Evolutionary conservation across 2,113 vertebrate species (phyloP), one percentile per base, ranked within the genome.

Genomic region (Tyto alba): DNA sequence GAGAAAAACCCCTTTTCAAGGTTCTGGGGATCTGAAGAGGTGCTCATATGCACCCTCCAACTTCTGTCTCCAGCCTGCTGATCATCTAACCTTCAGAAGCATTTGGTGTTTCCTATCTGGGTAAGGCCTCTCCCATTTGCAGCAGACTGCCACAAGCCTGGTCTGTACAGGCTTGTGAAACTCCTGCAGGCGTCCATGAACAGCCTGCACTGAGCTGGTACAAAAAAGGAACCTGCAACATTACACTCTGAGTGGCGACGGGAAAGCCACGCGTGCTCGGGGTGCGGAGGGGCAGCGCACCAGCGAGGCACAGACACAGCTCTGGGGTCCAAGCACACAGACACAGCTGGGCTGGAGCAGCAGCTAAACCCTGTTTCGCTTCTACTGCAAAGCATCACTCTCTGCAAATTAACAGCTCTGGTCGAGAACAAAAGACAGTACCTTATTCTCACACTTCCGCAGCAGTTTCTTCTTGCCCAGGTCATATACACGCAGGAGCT

Each of bases 381-480:
- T n/a, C 14, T 22, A 43, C 34, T 60, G 34, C 18, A 32, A 92
- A 79, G 19, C 32, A 41, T 2, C 41, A 20, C 47, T 50, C 0
- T 0, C 62, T 55, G 66, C 52, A 64, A 7, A 29, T 0, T 27
- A 59, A 74, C 13, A 57, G 38, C 38, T 26, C 62, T 41, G 40
- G 16, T n/a, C 13, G 63, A 14, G 25, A 89, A 56, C 29, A 72
- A 12, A 56, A 86, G 55, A 7, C 36, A 59, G 86, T 96, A 99
- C 99, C 99, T 99, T 99, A 87, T 99, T 99, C 92, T 99, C 99
- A 98, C 99, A 99, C 90, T 99, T 99, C 43, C 99, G 98, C 12
- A 99, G 99, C 92, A 99, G 98, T 75, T 99, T 99, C 98, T 99
- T 99, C 96, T 99, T 99, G 86, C 99, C 99, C 71, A 99, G 96